phyloP scores from a whole-genome alignment of 2,113 vertebrate species.

The Plecotus auritus region DNA sequence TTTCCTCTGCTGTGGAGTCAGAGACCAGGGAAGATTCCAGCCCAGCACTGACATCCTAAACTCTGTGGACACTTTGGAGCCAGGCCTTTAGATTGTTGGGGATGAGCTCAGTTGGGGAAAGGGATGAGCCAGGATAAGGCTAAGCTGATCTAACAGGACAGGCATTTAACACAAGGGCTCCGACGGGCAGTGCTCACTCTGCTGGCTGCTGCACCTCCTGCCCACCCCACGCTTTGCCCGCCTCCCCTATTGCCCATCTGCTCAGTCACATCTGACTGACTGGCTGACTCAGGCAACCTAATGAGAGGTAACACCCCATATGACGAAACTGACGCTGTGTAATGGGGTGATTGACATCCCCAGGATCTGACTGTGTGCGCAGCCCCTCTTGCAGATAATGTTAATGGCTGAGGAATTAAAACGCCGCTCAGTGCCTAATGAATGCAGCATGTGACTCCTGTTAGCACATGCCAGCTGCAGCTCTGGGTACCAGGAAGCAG shows the following conservation, averaged over 20 bases:
- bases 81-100: not conserved
- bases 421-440: slow-evolving; percentile 78
- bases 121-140: not conserved
- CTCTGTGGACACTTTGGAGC: not conserved
- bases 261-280: slow-evolving; percentile 72
- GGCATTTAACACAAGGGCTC: not conserved
- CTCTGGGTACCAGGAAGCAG: slow-evolving; percentile 74
- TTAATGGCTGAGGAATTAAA: slow-evolving; percentile 82
- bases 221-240: not conserved
- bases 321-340: slow-evolving; percentile 73
- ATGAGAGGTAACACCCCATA: slow-evolving; percentile 77
- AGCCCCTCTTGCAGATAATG: slow-evolving; percentile 71
- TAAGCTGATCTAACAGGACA: not conserved
- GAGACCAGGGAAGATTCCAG: not conserved
- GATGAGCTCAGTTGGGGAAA: not conserved
- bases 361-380: slow-evolving; percentile 75
- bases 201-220: not conserved
- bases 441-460: slow-evolving; percentile 77
- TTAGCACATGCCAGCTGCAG: slow-evolving; percentile 79
- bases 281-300: slow-evolving; percentile 72
- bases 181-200: not conserved
- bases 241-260: not conserved
- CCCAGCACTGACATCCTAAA: not conserved
- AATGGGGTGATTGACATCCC: slow-evolving; percentile 80
- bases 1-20: not conserved